Evolutionary conservation across 2,888 invertebrate genomes (phyloP), one percentile per base, ranked within the genome.

Genomic region (Odontocolon sp.): DNA sequence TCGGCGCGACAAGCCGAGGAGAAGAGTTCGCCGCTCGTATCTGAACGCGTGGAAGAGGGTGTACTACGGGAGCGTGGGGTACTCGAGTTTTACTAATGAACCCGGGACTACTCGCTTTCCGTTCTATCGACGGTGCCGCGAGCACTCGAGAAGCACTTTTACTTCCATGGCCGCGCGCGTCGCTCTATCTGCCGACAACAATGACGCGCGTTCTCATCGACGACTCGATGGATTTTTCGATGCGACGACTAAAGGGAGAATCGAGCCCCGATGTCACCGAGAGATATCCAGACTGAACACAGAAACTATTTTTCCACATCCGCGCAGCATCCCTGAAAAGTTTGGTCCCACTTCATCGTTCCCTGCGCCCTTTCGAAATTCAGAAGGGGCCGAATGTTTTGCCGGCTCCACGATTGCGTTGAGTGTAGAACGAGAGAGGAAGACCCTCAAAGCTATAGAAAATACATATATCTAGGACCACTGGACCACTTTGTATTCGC

Each of bases 61-160:
- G 79, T 79, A 59, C 80, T 80, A 61, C 59, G 63, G 83, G 74
- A 63, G 66, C 68, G 71, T 76, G 73, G 66, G 74, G 76, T 81
- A 82, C 81, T 78, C 81, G 73, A 81, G 80, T 79, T 80, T 79
- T 76, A 81, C 80, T 81, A 81, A 81, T 81, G 80, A 81, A 81
- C 80, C 79, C 77, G 64, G 70, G 68, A 67, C 52, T 69, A 42
- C 42, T 59, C 56, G 50, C 45, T 42, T 26, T 42, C 42, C 33
- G 42, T 40, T 57, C 63, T 72, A 50, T 31, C 63, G 42, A 66
- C 61, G 54, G 36, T 23, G 50, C 59, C 66, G 63, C 64, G 64
- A 68, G 74, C 81, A 84, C 85, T 86, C 81, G 80, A 87, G 84
- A 79, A 87, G 88, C 86, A 88, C 87, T 88, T 88, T 88, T 87